A percentile compares a stretch with the other conserved stretches of the same genome.
Evolutionary conservation across 2,113 vertebrate genomes (phyloP).

Genomic region (Heptranchias perlo): DNA sequence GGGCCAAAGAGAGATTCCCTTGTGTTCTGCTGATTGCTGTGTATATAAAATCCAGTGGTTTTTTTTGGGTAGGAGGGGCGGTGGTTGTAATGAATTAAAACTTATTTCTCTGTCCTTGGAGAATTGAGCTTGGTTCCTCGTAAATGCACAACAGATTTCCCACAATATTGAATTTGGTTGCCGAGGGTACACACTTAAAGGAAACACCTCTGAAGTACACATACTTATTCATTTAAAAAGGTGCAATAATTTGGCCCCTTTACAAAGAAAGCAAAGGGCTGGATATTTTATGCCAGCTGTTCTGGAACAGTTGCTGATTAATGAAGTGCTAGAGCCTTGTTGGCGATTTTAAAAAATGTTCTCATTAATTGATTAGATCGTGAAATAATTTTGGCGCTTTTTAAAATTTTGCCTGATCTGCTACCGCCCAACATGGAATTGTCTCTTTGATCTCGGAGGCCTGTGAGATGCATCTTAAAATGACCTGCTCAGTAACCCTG

Average conservation of each 20-base stretch:
- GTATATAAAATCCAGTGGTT: neutral
- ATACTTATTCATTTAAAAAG: neutral
- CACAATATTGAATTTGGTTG: neutral
- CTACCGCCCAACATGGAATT: neutral
- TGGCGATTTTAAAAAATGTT: neutral
- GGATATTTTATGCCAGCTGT: neutral
- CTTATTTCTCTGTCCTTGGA: neutral
- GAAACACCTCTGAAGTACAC: neutral
- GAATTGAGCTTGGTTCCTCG: neutral
- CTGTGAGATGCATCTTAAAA: neutral
- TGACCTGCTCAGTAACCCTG: neutral
- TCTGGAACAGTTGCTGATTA: neutral
- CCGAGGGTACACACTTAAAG: neutral
- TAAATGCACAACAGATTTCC: neutral
- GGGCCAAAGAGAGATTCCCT: neutral
- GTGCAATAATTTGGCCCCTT: neutral
- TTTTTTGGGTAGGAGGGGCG: neutral
- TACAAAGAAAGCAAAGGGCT: neutral
- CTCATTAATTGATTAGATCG: neutral
- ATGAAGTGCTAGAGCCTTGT: neutral
- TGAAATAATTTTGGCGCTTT: neutral
- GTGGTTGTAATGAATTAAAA: neutral
- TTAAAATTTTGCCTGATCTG: neutral
- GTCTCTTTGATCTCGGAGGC: neutral
- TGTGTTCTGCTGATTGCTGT: neutral